Conservation (phyloP, 2,113 vertebrate species). For the Pseudopodoces humilis region DNA sequence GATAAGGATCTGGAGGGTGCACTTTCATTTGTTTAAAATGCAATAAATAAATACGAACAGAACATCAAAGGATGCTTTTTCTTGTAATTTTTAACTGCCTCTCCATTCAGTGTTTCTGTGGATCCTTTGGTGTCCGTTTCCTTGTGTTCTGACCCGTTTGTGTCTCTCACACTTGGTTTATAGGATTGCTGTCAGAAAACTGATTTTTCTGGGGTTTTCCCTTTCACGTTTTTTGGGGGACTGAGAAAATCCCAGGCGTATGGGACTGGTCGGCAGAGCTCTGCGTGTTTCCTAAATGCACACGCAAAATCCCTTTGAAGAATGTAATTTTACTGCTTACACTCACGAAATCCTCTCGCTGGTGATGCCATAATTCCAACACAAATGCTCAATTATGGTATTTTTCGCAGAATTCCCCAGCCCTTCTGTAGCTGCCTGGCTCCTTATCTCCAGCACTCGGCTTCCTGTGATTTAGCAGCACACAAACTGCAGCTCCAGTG, state of each 20-base stretch:
- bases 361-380: background rate
- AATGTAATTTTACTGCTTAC: background rate
- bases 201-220: background rate
- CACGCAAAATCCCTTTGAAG: background rate
- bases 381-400: background rate
- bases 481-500: background rate
- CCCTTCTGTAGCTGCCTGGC: background rate
- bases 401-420: background rate
- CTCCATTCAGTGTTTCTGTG: background rate
- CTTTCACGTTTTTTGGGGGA: background rate
- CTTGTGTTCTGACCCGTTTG: background rate
- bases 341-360: background rate
- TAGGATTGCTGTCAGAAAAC: background rate
- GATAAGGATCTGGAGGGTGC: background rate
- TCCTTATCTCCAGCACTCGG: slow-evolving; percentile 48
- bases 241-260: background rate
- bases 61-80: background rate
- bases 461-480: slow-evolving; percentile 56
- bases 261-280: background rate
- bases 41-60: background rate
- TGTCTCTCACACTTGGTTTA: background rate
- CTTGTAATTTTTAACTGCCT: background rate
- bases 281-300: background rate
- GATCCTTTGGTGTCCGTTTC: background rate
- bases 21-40: background rate